Conservation (phyloP, 2,797 vertebrate genomes). For the Myioborus melanocephalus region DNA sequence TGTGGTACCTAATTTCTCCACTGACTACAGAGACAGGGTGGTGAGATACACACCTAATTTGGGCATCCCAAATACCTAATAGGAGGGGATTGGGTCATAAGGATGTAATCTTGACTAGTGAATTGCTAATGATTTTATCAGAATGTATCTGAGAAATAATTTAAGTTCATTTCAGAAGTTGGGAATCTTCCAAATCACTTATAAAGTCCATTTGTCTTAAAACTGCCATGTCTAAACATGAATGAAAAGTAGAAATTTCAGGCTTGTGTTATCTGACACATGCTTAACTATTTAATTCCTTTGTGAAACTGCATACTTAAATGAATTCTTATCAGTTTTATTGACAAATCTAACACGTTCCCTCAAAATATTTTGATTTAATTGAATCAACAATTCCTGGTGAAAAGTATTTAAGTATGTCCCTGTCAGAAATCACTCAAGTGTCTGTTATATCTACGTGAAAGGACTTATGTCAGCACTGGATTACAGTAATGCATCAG, state of each 20-base stretch:
- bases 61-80: not conserved
- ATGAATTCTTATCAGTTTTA: not conserved
- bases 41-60: not conserved
- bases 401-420: not conserved
- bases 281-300: not conserved
- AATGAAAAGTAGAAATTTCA: not conserved
- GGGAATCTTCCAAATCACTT: not conserved
- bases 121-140: not conserved
- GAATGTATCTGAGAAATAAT: not conserved
- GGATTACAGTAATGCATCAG: not conserved
- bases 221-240: not conserved
- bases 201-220: not conserved
- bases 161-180: not conserved
- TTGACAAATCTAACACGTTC: not conserved
- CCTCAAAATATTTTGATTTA: not conserved
- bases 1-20: not conserved
- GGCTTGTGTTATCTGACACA: not conserved
- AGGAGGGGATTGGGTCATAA: not conserved
- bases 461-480: not conserved
- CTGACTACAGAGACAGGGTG: not conserved
- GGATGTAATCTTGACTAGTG: not conserved
- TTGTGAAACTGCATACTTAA: not conserved
- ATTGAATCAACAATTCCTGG: not conserved
- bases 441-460: rapidly evolving
- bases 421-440: not conserved